Evolutionary conservation across 2,113 vertebrate genomes (phyloP).

Genomic region (Triplophysa tibetana): DNA sequence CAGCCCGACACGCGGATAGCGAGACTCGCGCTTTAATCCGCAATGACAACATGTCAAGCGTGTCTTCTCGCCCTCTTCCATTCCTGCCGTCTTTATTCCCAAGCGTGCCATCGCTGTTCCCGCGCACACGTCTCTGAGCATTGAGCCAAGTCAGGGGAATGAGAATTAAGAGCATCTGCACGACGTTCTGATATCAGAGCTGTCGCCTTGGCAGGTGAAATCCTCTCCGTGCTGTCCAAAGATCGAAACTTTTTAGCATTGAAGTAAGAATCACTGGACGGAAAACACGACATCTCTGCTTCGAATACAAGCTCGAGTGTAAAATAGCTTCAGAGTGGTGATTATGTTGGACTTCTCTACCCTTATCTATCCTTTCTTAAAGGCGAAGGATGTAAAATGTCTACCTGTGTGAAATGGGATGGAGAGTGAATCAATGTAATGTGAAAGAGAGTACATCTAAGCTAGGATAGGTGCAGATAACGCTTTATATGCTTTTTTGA

Average conservation of each 20-base stretch:
- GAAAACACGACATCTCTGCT: background rate
- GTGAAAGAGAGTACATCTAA: background rate
- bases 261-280: background rate
- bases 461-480: background rate
- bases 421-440: background rate
- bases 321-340: background rate
- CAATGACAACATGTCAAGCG: constrained; percentile 26
- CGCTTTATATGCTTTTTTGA: no score
- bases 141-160: background rate
- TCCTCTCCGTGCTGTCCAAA: background rate
- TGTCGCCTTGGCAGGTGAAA: constrained; percentile 15
- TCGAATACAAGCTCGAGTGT: background rate
- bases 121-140: background rate
- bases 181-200: constrained; percentile 4
- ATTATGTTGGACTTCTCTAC: background rate
- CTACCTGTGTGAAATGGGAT: background rate
- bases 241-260: background rate
- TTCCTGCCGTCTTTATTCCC: constrained; percentile 2
- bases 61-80: background rate
- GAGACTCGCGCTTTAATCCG: constrained; percentile 19
- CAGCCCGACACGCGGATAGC: background rate
- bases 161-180: constrained; percentile 16
- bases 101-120: background rate
- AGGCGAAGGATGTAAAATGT: background rate
- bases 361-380: background rate